Percentiles rank a stretch among this genome's conserved stretches.
These are phyloP conservation scores for Synergus itoensis DNA, from an alignment of 2,888 invertebrate genomes.

Conservation along the genomic window DNA sequence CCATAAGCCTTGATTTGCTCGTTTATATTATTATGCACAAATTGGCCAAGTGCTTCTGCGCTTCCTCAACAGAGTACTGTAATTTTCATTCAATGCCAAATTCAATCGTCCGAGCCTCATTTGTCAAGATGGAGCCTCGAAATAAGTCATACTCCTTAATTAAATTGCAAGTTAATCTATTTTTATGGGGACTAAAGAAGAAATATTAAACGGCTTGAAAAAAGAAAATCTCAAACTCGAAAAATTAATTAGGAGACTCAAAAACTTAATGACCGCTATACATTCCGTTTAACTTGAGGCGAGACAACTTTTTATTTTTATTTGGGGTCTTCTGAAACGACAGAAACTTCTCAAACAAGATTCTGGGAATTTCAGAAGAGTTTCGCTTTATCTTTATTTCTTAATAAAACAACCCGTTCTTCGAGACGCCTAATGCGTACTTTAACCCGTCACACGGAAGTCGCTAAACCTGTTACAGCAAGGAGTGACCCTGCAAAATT, in stretches of 20 bases:
- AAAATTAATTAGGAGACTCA: background rate
- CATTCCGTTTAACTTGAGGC: background rate
- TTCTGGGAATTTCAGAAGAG: conserved; percentile 11
- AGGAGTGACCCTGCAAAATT: conserved; percentile 9
- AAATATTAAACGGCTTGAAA: background rate
- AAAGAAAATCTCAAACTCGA: background rate
- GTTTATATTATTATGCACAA: background rate
- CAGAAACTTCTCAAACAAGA: background rate
- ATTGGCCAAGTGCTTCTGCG: background rate
- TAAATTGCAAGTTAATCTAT: background rate
- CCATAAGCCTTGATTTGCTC: background rate
- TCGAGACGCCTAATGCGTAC: conserved; percentile 13
- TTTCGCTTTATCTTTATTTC: conserved; percentile 22
- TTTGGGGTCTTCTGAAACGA: background rate
- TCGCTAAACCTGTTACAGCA: conserved; percentile 27
- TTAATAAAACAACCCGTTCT: conserved; percentile 16
- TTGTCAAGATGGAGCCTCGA: background rate
- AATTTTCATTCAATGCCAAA: background rate
- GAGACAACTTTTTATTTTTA: background rate
- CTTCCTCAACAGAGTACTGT: background rate
- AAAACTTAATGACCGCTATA: background rate
- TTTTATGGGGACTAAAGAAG: background rate
- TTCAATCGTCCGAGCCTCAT: background rate
- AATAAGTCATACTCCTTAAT: background rate
- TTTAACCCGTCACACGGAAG: conserved; percentile 16